Evolutionary conservation across 1,140 invertebrate genomes (phyloP), one percentile per base, ranked within the genome.

Genomic region (Nautilus pompilius): DNA sequence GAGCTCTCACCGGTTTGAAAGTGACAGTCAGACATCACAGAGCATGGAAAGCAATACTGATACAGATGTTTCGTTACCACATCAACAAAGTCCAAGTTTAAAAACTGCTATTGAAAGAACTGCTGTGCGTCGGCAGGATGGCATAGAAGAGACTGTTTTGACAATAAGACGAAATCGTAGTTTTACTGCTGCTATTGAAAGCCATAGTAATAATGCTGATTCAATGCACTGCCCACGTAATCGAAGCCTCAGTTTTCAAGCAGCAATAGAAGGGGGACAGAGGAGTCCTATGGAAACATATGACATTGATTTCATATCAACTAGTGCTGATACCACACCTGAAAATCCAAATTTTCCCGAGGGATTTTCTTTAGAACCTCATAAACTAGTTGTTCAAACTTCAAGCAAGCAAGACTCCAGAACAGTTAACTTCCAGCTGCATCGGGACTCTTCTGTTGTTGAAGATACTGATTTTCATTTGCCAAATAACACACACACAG

Each of bases 251-350:
- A 66, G 64, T 45, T 66, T 66, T 36, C 59, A 61, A 30, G 64
- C 64, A n/a, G 64, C 64, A n/a, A 61, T 66, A 32, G 64, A 66
- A 46, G 53, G 54, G 55, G 59, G 64, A 17, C 64, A 61, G 30
- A 41, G 45, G 13, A 56, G 36, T 54, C 49, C 49, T 48, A 36
- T 20, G 13, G 57, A 59, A 5, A 53, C 17, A 28, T 28, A 53
- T 53, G 49, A 53, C 22, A 26, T 53, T 20, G 49, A 53, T 24
- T 20, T 53, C 49, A 53, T 53, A 5, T 53, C 49, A 53, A 53
- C 49, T 53, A 53, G 49, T 53, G 49, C 49, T 28, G 49, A 53
- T 24, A 28, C 49, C 24, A 53, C 49, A 5, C 49, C 49, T 28
- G 49, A 53, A 24, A 53, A 53, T 26, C 22, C 6, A 26, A 53